Conservation (phyloP, 2,888 invertebrate genomes). For the Seira musarum region DNA sequence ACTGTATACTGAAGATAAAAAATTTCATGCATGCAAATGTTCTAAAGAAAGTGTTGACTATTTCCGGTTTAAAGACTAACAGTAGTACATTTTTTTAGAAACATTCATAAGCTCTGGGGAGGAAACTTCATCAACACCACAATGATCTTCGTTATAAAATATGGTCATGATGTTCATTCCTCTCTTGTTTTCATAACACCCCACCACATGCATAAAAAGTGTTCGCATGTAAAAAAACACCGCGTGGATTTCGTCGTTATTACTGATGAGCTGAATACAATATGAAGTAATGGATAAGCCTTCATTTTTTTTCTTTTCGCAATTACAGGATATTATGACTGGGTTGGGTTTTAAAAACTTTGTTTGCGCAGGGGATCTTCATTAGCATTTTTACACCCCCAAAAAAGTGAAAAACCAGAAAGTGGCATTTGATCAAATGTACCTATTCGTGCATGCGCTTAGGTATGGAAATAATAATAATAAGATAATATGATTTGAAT, state of each 20-base stretch:
- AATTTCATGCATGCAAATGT: too few relatives aligned
- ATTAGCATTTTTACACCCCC: conserved; percentile 37
- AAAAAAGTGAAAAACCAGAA: conserved; percentile 25
- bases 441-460: too few relatives aligned
- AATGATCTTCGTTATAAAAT: too few relatives aligned
- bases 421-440: background rate
- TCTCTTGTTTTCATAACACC: conserved; percentile 20
- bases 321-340: background rate
- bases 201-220: background rate
- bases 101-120: too few relatives aligned
- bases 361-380: conserved; percentile 21
- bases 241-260: background rate
- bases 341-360: conserved; percentile 6
- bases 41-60: conserved; percentile 43
- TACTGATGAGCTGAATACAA: background rate
- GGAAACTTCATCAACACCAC: too few relatives aligned
- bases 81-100: conserved; percentile 8
- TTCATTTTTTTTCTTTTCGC: background rate
- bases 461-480: too few relatives aligned
- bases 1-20: too few relatives aligned
- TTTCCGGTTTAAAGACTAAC: conserved; percentile 37
- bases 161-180: background rate
- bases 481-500: too few relatives aligned
- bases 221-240: conserved; percentile 6
- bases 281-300: background rate